Percentiles rank a stretch among this genome's conserved stretches.
phyloP scores from a whole-genome alignment of 2,113 vertebrate species.

The Isurus oxyrinchus region DNA sequence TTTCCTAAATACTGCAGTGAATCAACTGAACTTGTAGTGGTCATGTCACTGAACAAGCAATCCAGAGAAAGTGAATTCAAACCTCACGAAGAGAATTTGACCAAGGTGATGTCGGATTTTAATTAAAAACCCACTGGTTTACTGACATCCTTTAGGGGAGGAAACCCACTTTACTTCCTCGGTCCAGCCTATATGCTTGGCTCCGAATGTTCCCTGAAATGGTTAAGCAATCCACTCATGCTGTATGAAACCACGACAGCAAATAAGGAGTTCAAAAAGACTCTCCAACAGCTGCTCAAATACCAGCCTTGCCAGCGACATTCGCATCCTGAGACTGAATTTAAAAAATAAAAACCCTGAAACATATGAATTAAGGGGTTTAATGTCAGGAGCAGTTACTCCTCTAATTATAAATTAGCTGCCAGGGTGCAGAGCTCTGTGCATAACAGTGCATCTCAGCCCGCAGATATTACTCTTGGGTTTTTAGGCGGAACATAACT shows the following conservation, averaged over 20 bases:
- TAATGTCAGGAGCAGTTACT: too few relatives aligned
- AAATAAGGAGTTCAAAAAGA: too few relatives aligned
- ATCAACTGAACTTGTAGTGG: background rate
- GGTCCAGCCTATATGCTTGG: background rate
- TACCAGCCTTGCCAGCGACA: too few relatives aligned
- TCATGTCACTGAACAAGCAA: background rate
- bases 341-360: too few relatives aligned
- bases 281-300: too few relatives aligned
- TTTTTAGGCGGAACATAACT: too few relatives aligned
- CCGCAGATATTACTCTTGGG: too few relatives aligned
- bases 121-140: background rate
- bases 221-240: background rate
- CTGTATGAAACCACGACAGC: background rate
- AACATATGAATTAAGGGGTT: too few relatives aligned
- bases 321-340: too few relatives aligned
- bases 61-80: background rate
- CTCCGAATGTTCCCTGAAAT: background rate
- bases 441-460: too few relatives aligned
- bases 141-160: background rate
- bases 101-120: background rate
- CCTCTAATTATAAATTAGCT: too few relatives aligned
- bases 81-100: background rate
- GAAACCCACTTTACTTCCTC: background rate
- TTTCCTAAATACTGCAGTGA: background rate
- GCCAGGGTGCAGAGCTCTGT: too few relatives aligned